Base-by-base conservation (phyloP, 2,888 invertebrate genomes). In the Cotesia congregata region DNA sequence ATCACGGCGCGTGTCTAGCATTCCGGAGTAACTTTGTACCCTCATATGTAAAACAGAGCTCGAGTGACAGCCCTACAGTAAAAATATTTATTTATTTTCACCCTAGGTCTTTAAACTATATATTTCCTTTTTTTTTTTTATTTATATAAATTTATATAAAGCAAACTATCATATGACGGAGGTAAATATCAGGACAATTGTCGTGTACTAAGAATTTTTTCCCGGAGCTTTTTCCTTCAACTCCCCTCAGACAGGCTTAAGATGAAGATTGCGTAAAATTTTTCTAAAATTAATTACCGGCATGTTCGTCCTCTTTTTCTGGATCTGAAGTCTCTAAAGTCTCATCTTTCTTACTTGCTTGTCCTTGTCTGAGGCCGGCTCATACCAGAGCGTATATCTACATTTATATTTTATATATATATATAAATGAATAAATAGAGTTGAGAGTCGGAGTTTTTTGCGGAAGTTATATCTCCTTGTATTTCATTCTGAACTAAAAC, bases 1-100 rank as follows among this genome's bases (percentile, higher is more conserved):
- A 88, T 88, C 88, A 87, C 87, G 82, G 82, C 86, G 86, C 88
- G 86, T 87, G 88, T 85, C 85, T 86, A 82, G 84, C 87, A 88
- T 88, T 87, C 88, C 88, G 84, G 86, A 87, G 50, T 85, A 85
- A 86, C 20, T 86, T 85, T 82, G 82, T 85, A 86, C 87, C 88
- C 88, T 87, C 86, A 87, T 69, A 62, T 87, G 87, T 87, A 87
- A 87, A 87, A 84, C 82, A 83, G 3, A 50, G 59, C 83, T 83
- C 81, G 83, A 86, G 86, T 85, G 82, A 85, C 84, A 72, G 15
- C 84, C 84, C 84, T 7, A 39, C 62, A 17, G n/a, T 1, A 15
- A 83, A 86, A 87, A 87, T 87, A 85, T 87, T 85, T 86, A 85
- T 85, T 68, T 40, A 41, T 68, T 40, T 41, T 6, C 41, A 68